Evolutionary conservation across 2,888 invertebrate genomes (phyloP), one percentile per base, ranked within the genome.

Genomic region (Archaeoteleia sp.): DNA sequence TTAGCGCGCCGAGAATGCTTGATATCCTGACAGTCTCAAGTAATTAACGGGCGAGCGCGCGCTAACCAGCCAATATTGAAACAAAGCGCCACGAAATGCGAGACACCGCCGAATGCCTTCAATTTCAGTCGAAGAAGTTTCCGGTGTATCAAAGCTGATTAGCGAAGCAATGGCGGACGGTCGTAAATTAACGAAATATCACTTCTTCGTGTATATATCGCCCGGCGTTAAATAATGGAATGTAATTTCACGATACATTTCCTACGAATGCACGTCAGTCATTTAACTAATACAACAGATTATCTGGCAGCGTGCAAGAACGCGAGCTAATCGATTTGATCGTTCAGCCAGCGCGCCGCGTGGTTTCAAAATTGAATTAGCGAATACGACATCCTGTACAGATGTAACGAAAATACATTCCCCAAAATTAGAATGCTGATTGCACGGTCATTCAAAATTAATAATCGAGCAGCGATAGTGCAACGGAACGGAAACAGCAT

Each of bases 11-110:
- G 80, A 78, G 78, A 79, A 80, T 81, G 76, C 78, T 76, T 80
- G 84, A 85, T 84, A 84, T 77, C 78, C 78, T 77, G 82, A 81
- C 82, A 80, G 82, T 81, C 80, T 81, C 80, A 81, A 84, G 84
- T 83, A 84, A 84, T 84, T 82, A 85, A 82, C 82, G 80, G 78
- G 67, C 73, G 75, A 77, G 74, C 74, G 76, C 74, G 73, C 70
- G 71, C 72, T 79, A 78, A 79, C 76, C 78, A 79, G 74, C 78
- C 82, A 81, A 83, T 83, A 82, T 82, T 80, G 78, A 73, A 74
- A 78, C 77, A 71, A 74, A 71, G 74, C 73, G 48, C n/a, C n/a
- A n/a, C n/a, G n/a, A n/a, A n/a, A n/a, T n/a, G n/a, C n/a, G n/a
- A n/a, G n/a, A n/a, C n/a, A 40, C 39, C 10, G 37, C 7, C 7